These are phyloP conservation scores for Hypothenemus hampei DNA, from an alignment of 1,140 invertebrate species.

Conservation along the genomic window DNA sequence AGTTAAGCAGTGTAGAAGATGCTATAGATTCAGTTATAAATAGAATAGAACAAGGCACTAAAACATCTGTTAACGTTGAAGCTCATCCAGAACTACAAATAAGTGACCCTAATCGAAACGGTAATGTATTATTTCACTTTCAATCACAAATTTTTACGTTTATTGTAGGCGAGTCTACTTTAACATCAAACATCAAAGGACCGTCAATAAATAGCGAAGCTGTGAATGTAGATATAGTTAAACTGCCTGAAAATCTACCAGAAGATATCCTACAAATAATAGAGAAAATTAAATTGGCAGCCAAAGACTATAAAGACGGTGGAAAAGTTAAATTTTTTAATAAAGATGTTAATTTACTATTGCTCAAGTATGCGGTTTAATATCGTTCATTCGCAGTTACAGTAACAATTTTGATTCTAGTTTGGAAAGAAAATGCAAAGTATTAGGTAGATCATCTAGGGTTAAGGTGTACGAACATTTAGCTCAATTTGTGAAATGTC, in stretches of 20 bases:
- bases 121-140: too few species aligned
- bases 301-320: slow-evolving; percentile 45
- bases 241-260: slow-evolving; percentile 56
- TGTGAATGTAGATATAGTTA: slow-evolving; percentile 37
- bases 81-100: too few species aligned
- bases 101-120: too few species aligned
- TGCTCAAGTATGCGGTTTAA: slow-evolving; percentile 53
- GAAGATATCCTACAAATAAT: slow-evolving; percentile 53
- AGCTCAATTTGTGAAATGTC: slow-evolving; percentile 58
- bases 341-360: slow-evolving; percentile 54
- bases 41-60: too few species aligned
- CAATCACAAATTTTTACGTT: too few species aligned
- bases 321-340: slow-evolving; percentile 61
- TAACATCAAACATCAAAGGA: too few species aligned
- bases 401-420: slow-evolving; percentile 44
- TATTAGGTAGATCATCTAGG: slow-evolving; percentile 47
- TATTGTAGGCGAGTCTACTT: too few species aligned
- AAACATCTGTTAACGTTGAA: too few species aligned
- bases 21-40: slow-evolving; percentile 57
- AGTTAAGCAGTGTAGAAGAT: slow-evolving; percentile 46
- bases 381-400: not conserved
- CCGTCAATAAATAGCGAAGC: too few species aligned
- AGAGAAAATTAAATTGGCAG: slow-evolving; percentile 54
- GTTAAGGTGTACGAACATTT: slow-evolving; percentile 59
- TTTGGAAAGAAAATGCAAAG: slow-evolving; percentile 53